Conservation (phyloP, 2,888 invertebrate species). For the Lordiphosa fenestrarum region DNA sequence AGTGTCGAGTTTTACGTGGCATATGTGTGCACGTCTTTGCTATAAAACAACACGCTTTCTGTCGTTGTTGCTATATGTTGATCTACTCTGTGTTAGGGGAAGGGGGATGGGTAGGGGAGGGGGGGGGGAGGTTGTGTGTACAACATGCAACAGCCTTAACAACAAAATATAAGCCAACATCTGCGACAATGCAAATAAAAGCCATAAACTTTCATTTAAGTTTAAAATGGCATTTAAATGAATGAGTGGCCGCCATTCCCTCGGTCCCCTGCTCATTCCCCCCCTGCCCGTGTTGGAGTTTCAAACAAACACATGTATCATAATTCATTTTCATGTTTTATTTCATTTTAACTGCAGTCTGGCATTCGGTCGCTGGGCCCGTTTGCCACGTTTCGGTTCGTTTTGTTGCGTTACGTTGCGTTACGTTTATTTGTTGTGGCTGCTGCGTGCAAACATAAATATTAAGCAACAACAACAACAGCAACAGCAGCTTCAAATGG, state of each 20-base stretch:
- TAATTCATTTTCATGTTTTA: conserved; percentile 76
- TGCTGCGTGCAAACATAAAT: conserved; percentile 70
- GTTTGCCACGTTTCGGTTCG: conserved; percentile 7
- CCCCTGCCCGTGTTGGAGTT: conserved; percentile 16
- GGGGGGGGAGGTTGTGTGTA: background rate
- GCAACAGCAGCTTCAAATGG: conserved; percentile 9
- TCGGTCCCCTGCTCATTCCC: background rate
- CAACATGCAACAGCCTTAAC: conserved; percentile 20
- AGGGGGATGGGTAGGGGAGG: no score
- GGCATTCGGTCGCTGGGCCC: conserved; percentile 17
- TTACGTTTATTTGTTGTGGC: conserved; percentile 56
- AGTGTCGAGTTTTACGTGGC: conserved; percentile 70
- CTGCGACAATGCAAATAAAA: conserved; percentile 63
- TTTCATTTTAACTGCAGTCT: conserved; percentile 59
- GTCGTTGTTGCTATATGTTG: conserved; percentile 40
- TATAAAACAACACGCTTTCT: conserved; percentile 52
- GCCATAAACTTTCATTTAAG: conserved; percentile 78
- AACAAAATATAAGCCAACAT: conserved; percentile 31
- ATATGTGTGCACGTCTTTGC: conserved; percentile 52
- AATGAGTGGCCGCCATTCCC: conserved; percentile 63
- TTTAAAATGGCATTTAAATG: conserved; percentile 79
- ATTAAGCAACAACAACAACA: conserved; percentile 37
- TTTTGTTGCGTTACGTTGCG: conserved; percentile 10
- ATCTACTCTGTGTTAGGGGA: conserved; percentile 27
- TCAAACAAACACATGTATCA: conserved; percentile 71